phyloP scores from a whole-genome alignment of 2,888 invertebrate genomes.

The Trissoscelio sp. region DNA sequence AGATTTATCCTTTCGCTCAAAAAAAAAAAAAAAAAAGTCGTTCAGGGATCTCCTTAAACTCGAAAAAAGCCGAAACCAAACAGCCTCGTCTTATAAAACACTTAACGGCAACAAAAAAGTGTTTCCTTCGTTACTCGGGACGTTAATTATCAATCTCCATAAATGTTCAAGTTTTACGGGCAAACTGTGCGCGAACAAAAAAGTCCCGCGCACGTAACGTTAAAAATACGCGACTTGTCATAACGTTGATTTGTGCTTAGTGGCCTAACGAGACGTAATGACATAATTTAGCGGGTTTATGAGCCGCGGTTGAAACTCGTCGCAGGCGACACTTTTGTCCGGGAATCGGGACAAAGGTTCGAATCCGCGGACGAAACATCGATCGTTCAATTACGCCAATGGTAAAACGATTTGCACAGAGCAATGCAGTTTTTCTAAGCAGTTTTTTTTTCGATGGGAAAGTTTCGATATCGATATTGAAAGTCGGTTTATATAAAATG shows the following conservation, averaged over 20 bases:
- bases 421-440: constrained; percentile 31
- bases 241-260: constrained; percentile 45
- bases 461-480: constrained; percentile 30
- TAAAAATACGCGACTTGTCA: constrained; percentile 31
- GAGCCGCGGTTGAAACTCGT: constrained; percentile 70
- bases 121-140: constrained; percentile 17
- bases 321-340: constrained; percentile 6
- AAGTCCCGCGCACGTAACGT: constrained; percentile 17
- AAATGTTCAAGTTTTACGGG: constrained; percentile 39
- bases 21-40: not conserved
- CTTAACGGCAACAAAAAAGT: constrained; percentile 27
- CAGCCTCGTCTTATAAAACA: constrained; percentile 9
- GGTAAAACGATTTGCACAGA: constrained; percentile 27
- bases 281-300: constrained; percentile 74
- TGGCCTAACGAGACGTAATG: constrained; percentile 69
- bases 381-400: constrained; percentile 21
- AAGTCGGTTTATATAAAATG: constrained; percentile 31
- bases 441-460: constrained; percentile 20
- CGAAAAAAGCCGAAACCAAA: not conserved
- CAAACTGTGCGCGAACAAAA: constrained; percentile 20
- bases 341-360: not conserved
- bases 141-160: constrained; percentile 49
- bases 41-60: not conserved
- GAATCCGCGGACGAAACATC: constrained; percentile 15
- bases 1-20: not conserved